A percentile compares a stretch with the other conserved stretches of the same genome.
These are phyloP conservation scores for Chromobotia macracanthus DNA, from an alignment of 2,797 vertebrate species.

Conservation along the genomic window DNA sequence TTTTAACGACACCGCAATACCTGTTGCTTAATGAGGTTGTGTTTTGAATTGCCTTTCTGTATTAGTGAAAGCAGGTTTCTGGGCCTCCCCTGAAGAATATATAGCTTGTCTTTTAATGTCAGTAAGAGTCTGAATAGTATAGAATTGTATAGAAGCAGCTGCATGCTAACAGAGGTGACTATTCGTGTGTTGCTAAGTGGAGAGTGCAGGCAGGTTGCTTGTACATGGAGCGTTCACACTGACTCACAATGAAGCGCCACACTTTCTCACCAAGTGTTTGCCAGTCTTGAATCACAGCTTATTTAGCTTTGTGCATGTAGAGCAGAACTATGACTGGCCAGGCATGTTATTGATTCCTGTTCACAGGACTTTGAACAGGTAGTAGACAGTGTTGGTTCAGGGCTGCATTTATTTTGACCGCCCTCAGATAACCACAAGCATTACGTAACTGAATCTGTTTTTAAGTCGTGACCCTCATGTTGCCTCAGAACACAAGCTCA, in stretches of 20 bases:
- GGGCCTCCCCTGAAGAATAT: slow-evolving; percentile 67
- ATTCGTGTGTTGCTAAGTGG: not conserved
- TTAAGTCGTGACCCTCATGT: slow-evolving; percentile 29
- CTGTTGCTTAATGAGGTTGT: slow-evolving; percentile 75
- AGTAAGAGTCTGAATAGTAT: slow-evolving; percentile 61
- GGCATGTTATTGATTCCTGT: slow-evolving; percentile 22
- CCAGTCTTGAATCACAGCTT: not conserved
- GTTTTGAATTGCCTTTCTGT: slow-evolving; percentile 65
- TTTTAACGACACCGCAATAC: slow-evolving; percentile 68
- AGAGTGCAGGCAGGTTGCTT: not conserved
- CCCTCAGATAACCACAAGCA: slow-evolving; percentile 35
- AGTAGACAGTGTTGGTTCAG: slow-evolving; percentile 1
- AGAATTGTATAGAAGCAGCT: slow-evolving; percentile 26
- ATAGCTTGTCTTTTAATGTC: slow-evolving; percentile 30
- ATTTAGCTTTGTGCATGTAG: slow-evolving; percentile 21
- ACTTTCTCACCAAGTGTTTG: slow-evolving; percentile 2
- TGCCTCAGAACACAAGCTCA: slow-evolving; percentile 29
- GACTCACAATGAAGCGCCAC: not conserved
- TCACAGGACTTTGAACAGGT: slow-evolving; percentile 29
- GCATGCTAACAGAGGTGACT: not conserved
- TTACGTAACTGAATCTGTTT: slow-evolving; percentile 29
- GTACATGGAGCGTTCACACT: not conserved
- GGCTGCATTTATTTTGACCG: slow-evolving; percentile 29
- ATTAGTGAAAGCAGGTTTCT: slow-evolving; percentile 73
- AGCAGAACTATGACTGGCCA: not conserved